These are phyloP conservation scores for Melipona bicolor DNA, from an alignment of 2,888 invertebrate genomes.

Conservation along the genomic window DNA sequence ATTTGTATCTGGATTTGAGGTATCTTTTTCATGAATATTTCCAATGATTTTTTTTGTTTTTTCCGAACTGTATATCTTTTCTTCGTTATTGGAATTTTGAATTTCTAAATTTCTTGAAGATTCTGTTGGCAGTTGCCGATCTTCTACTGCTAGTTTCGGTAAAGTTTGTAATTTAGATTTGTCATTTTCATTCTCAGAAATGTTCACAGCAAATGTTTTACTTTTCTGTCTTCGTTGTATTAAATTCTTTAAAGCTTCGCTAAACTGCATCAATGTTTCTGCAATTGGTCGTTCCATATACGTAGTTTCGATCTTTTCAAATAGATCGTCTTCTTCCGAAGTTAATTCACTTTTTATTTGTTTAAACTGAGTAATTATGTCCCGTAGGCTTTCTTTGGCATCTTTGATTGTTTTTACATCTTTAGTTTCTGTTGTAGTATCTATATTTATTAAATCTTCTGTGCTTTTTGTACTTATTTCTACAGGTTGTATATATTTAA, in stretches of 20 bases:
- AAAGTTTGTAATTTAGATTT: constrained; percentile 20
- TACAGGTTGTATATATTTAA: constrained; percentile 2
- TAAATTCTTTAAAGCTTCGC: constrained; percentile 79
- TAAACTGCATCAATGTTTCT: constrained; percentile 79
- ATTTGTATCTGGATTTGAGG: constrained; percentile 18
- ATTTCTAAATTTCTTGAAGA: constrained; percentile 4
- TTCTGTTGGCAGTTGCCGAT: constrained; percentile 19
- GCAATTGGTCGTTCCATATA: constrained; percentile 79
- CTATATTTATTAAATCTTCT: constrained; percentile 59
- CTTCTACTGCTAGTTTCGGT: constrained; percentile 4
- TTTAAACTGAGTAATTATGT: constrained; percentile 81
- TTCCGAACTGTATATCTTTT: constrained; percentile 10
- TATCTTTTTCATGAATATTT: constrained; percentile 27
- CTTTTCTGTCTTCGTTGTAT: constrained; percentile 76
- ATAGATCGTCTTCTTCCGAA: constrained; percentile 76
- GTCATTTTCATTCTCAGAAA: constrained; percentile 72
- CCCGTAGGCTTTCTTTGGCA: constrained; percentile 78
- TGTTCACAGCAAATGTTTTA: constrained; percentile 62
- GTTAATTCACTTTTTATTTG: constrained; percentile 78
- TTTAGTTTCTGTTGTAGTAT: constrained; percentile 58
- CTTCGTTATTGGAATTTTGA: constrained; percentile 27
- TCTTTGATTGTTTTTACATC: constrained; percentile 67
- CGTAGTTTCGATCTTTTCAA: constrained; percentile 77
- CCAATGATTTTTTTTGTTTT: constrained; percentile 12
- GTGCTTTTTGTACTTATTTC: constrained; percentile 51